Evolutionary conservation across 2,888 invertebrate species (phyloP), one percentile per base, ranked within the genome.

Genomic region (Chouioia cunea): DNA sequence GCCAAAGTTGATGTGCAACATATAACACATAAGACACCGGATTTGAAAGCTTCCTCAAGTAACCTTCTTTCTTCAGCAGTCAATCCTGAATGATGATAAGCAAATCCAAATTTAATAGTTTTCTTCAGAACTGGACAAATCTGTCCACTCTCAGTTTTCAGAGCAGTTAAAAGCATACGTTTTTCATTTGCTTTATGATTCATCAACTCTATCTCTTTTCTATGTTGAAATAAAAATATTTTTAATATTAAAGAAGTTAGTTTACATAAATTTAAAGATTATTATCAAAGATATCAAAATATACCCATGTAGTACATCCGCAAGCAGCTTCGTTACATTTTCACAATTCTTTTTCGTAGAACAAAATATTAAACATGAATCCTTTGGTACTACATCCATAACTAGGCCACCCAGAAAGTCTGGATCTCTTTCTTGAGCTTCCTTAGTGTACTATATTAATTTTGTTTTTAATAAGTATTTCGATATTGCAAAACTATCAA

Each of bases 1-100:
- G 98, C 98, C 75, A 99, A 87, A 0, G 98, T 99, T 0, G 97
- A 97, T 0, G 98, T 99, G 83, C 97, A 97, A 82, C 97, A 95
- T 75, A 99, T 89, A 43, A 97, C 93, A 73, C 92, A 93, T 46
- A 99, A 86, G n/a, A 90, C 91, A 0, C 96, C 95, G n/a, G 89
- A 88, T 74, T 92, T 89, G 84, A 93, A 97, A 1, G 91, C 93
- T 67, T 93, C 94, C 84, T 98, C 97, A 16, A 98, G 87, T 63
- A 95, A 87, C 75, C 89, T 89, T 43, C 97, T 87, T 87, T 99
- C 98, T 80, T 97, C 97, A 8, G 89, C 88, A 2, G 95, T 96
- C 54, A 99, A 88, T 0, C 97, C 95, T 16, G 95, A 93, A 87
- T 99, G 98, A 86, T 99, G 99, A 87, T 93, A 97, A 12, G 95